Base-by-base conservation (phyloP, 2,797 vertebrate species). In the Muraenolepis orangiensis region DNA sequence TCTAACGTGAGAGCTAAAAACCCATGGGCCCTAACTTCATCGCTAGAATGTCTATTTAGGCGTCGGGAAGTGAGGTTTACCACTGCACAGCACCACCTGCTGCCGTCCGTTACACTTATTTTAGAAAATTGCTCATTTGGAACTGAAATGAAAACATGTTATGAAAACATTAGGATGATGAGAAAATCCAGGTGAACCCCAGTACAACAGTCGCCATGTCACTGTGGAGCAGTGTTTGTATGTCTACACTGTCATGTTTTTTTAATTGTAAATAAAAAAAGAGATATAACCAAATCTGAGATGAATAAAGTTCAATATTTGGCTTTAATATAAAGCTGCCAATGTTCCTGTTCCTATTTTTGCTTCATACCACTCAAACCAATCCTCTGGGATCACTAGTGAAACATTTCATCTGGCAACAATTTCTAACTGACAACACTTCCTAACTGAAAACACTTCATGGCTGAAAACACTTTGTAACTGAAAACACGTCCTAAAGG, bases 291-390 rank as follows among this genome's bases (percentile, higher is more conserved):
- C 82, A 81, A 86, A 88, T 85, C 97, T 94, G 92, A 95, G 96
- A 95, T 96, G 95, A 97, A 97, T 98, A 97, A 98, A 97, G 95
- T 96, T 96, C 93, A 95, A 95, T 95, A 95, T 96, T 93, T 94
- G 87, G 93, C 96, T 96, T 94, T 94, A 34, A 79, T 79, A 85
- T 40, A 32, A 74, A 74, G 34, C 29, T 20, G 23, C 23, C 6
- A 7, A 26, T 12, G 23, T 61, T 26, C 57, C 57, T 61, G 57
- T 61, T 11, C 23, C 57, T 61, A 23, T 61, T 11, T 26, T 4
- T 57, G 51, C 51, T 18, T 57, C 8, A n/a, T n/a, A n/a, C n/a
- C n/a, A n/a, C n/a, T n/a, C n/a, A n/a, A 51, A n/a, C 20, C 51
- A 57, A 57, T n/a, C 51, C 20, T 57, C 51, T 57, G 20, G 20